These are phyloP conservation scores for Poecilia wingei DNA, from an alignment of 2,797 vertebrate genomes.

Conservation along the genomic window DNA sequence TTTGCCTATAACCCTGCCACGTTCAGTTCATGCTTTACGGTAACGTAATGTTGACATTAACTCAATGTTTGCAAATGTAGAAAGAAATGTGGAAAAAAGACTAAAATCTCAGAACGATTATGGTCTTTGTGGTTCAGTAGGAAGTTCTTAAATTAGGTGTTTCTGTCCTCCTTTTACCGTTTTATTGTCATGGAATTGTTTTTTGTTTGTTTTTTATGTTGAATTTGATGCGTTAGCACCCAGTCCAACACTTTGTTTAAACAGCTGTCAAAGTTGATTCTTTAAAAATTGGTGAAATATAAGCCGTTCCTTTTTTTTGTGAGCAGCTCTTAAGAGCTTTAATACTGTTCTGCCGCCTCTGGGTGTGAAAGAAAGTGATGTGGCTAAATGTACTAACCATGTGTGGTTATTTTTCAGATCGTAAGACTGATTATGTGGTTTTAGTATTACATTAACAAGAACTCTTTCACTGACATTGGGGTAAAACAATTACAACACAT, in stretches of 20 bases:
- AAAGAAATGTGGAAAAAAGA: neutral
- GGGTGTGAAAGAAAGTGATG: slow-evolving; percentile 15
- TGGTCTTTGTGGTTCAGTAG: neutral
- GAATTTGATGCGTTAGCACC: slow-evolving; percentile 8
- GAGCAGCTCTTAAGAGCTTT: neutral
- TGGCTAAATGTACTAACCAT: slow-evolving; percentile 10
- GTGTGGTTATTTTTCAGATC: slow-evolving; percentile 13
- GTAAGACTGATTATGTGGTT: slow-evolving; percentile 4
- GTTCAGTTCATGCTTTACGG: neutral
- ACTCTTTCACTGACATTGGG: neutral
- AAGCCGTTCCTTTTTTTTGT: neutral
- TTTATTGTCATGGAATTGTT: neutral
- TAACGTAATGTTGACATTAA: neutral
- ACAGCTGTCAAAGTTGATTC: slow-evolving; percentile 1
- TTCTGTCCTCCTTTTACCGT: neutral
- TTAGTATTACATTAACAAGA: slow-evolving; percentile 1
- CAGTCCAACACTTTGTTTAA: neutral
- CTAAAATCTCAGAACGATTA: neutral
- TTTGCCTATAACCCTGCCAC: neutral
- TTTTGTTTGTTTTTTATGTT: neutral
- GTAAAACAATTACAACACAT: neutral
- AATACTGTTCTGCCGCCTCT: neutral
- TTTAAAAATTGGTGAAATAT: neutral
- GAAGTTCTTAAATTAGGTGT: slow-evolving; percentile 4
- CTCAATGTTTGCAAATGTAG: neutral